Evolutionary conservation across 2,888 invertebrate species (phyloP).

Genomic region (Cecidostiba fungosa): DNA sequence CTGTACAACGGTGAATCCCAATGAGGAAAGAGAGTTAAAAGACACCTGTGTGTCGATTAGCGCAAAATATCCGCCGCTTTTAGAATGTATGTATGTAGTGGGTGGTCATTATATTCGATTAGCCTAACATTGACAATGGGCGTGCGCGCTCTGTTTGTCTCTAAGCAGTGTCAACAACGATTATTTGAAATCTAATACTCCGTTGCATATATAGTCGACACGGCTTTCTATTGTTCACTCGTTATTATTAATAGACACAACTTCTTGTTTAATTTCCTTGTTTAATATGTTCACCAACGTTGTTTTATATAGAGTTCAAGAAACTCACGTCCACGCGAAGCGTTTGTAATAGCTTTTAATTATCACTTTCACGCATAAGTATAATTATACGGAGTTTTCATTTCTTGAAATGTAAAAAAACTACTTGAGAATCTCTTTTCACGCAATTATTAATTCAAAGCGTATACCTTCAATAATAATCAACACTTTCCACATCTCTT

Average conservation of each 20-base stretch:
- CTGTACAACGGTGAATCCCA: background rate
- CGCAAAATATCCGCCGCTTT: background rate
- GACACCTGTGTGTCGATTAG: background rate
- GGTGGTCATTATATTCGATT: background rate
- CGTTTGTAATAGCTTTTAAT: background rate
- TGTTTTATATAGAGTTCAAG: background rate
- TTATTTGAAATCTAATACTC: slow-evolving; percentile 21
- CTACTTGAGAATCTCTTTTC: background rate
- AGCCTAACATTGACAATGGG: slow-evolving; percentile 24
- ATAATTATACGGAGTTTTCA: too few relatives aligned
- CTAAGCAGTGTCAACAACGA: background rate
- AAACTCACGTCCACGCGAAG: background rate
- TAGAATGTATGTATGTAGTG: background rate
- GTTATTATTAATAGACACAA: background rate
- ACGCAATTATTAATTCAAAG: background rate
- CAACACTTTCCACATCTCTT: background rate
- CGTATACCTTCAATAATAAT: background rate
- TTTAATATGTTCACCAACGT: background rate
- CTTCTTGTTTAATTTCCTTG: slow-evolving; percentile 22
- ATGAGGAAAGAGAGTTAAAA: background rate
- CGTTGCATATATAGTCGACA: background rate
- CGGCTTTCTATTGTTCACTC: slow-evolving; percentile 45
- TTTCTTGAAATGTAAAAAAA: background rate
- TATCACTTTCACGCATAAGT: background rate
- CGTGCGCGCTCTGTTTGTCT: background rate